A percentile compares a stretch with the other conserved stretches of the same genome.
Evolutionary conservation across 2,113 vertebrate species (phyloP).

Genomic region (Alces alces): DNA sequence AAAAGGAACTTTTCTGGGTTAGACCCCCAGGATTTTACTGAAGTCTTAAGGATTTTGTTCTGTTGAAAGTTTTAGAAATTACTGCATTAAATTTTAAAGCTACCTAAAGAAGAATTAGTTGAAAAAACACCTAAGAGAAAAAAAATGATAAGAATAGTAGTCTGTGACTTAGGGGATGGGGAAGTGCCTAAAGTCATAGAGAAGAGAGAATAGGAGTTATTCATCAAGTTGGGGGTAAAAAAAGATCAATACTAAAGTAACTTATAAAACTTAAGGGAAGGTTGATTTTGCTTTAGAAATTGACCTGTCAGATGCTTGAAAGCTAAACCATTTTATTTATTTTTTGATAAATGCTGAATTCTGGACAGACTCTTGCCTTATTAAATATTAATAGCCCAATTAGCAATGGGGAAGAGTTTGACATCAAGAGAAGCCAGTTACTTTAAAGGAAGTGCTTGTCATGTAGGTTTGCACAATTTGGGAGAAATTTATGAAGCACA

Average conservation of each 20-base stretch:
- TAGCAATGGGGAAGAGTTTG: background rate
- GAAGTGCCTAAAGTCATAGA: background rate
- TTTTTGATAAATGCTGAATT: background rate
- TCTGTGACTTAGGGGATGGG: background rate
- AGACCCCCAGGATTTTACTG: background rate
- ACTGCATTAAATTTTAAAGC: constrained; percentile 31
- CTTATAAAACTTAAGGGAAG: background rate
- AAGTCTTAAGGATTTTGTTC: background rate
- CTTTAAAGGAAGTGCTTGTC: background rate
- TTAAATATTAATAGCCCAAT: background rate
- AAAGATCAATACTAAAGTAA: background rate
- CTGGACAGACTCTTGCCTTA: background rate
- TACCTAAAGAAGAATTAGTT: background rate
- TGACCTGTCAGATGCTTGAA: background rate
- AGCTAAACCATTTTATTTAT: background rate
- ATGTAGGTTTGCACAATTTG: background rate
- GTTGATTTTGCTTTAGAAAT: background rate
- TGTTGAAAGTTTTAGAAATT: background rate
- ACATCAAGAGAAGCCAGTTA: background rate
- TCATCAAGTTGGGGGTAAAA: background rate
- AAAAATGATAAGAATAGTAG: background rate
- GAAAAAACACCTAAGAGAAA: background rate
- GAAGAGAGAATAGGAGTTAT: background rate
- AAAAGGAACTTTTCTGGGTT: background rate
- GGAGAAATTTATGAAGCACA: background rate